These are phyloP conservation scores for Sebastiscus albofasciatus DNA, from an alignment of 2,797 vertebrate genomes.

Conservation along the genomic window DNA sequence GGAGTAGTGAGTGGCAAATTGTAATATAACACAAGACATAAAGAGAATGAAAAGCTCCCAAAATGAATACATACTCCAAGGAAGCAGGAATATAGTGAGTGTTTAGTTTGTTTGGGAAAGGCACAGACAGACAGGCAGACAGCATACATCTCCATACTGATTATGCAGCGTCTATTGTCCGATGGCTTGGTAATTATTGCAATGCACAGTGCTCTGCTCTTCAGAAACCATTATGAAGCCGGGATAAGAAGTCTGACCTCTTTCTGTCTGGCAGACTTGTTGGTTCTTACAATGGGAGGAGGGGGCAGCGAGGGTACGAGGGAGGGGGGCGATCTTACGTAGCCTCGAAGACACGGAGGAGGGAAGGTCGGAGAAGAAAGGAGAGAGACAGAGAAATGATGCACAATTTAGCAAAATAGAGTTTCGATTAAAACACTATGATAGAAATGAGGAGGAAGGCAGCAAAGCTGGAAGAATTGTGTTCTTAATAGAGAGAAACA, in stretches of 20 bases:
- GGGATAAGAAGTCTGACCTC: conserved; percentile 77
- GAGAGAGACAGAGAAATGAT: conserved; percentile 2
- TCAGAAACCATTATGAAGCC: conserved; percentile 73
- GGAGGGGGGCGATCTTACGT: background rate
- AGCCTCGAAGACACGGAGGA: conserved; percentile 40
- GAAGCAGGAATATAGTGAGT: conserved; percentile 48
- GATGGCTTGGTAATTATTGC: conserved; percentile 92
- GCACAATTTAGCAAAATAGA: conserved; percentile 27
- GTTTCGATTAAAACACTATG: conserved; percentile 8
- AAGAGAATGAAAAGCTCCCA: conserved; percentile 49
- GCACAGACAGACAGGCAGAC: conserved; percentile 40
- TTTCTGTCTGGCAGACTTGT: conserved; percentile 69
- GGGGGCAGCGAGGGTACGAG: conserved; percentile 12
- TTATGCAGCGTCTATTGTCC: conserved; percentile 96
- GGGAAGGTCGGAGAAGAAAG: conserved; percentile 31
- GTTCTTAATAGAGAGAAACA: background rate
- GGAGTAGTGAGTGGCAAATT: conserved; percentile 19
- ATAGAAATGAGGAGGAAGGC: background rate
- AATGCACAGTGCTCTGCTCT: conserved; percentile 91
- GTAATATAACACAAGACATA: conserved; percentile 29
- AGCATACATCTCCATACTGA: conserved; percentile 96
- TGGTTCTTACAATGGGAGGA: conserved; percentile 65
- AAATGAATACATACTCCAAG: conserved; percentile 62
- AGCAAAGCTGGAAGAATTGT: background rate
- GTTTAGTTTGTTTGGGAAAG: conserved; percentile 57